These are phyloP conservation scores for Gallinago nigripennis DNA, from an alignment of 2,797 vertebrate species.

Conservation along the genomic window DNA sequence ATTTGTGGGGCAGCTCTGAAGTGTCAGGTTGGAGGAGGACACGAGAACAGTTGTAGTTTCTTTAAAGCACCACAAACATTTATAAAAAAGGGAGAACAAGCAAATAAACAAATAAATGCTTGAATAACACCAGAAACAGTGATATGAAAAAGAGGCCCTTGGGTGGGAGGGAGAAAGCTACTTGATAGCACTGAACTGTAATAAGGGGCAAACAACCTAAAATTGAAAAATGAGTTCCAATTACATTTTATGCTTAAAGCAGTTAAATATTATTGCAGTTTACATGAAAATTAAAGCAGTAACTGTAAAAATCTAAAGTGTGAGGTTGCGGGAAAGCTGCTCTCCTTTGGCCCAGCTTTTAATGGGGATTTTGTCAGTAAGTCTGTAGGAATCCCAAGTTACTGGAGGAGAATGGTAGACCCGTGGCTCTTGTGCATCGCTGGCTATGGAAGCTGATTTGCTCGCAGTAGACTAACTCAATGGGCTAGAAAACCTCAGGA, in stretches of 20 bases:
- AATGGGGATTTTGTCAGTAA: background rate
- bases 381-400: background rate
- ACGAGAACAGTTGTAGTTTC: background rate
- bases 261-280: slow-evolving; percentile 31
- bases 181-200: background rate
- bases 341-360: background rate
- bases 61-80: background rate
- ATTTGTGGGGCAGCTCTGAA: background rate
- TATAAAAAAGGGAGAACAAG: background rate
- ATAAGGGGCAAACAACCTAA: background rate
- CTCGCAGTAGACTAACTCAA: background rate
- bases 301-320: background rate
- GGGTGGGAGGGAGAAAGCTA: background rate
- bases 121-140: slow-evolving; percentile 5
- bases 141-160: background rate
- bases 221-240: slow-evolving; percentile 27
- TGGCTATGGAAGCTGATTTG: background rate
- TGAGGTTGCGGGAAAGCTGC: background rate
- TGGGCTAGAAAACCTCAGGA: background rate
- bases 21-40: background rate
- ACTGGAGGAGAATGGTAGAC: background rate
- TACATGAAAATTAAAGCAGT: background rate
- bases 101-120: background rate
- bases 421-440: fast-evolving
- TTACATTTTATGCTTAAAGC: slow-evolving; percentile 38